Evolutionary conservation across 2,888 invertebrate genomes (phyloP).

Genomic region (Clivina fossor): DNA sequence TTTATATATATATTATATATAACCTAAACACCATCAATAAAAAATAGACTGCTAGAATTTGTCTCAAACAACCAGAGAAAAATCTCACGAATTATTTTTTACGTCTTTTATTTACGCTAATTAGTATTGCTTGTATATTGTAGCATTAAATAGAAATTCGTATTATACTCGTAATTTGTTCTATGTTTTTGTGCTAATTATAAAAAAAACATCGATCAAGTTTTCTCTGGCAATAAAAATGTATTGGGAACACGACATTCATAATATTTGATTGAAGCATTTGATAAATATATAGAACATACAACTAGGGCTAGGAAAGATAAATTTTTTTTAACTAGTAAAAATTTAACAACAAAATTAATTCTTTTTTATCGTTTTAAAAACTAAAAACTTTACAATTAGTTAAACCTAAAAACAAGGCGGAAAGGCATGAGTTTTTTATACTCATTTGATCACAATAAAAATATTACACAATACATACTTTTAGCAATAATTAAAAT

Average conservation of each 20-base stretch:
- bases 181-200: too few species aligned
- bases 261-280: slow-evolving; percentile 31
- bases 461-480: slow-evolving; percentile 23
- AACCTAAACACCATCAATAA: slow-evolving; percentile 33
- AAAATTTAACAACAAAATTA: slow-evolving; percentile 29
- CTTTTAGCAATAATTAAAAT: too few species aligned
- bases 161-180: too few species aligned
- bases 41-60: slow-evolving; percentile 29
- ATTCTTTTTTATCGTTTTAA: too few species aligned
- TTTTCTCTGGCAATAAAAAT: slow-evolving; percentile 16
- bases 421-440: slow-evolving; percentile 17
- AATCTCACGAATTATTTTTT: slow-evolving; percentile 19
- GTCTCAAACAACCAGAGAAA: slow-evolving; percentile 20
- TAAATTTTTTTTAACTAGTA: slow-evolving; percentile 19
- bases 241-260: slow-evolving; percentile 28
- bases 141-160: slow-evolving; percentile 2
- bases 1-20: background rate
- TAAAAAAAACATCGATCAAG: slow-evolving; percentile 9
- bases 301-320: slow-evolving; percentile 28
- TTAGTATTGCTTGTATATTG: slow-evolving; percentile 28
- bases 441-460: slow-evolving; percentile 30
- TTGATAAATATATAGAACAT: slow-evolving; percentile 32
- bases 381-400: slow-evolving; percentile 28
- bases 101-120: too few species aligned
- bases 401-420: slow-evolving; percentile 27